These are phyloP conservation scores for Eufriesea mexicana DNA, from an alignment of 1,140 invertebrate genomes.

Conservation along the genomic window DNA sequence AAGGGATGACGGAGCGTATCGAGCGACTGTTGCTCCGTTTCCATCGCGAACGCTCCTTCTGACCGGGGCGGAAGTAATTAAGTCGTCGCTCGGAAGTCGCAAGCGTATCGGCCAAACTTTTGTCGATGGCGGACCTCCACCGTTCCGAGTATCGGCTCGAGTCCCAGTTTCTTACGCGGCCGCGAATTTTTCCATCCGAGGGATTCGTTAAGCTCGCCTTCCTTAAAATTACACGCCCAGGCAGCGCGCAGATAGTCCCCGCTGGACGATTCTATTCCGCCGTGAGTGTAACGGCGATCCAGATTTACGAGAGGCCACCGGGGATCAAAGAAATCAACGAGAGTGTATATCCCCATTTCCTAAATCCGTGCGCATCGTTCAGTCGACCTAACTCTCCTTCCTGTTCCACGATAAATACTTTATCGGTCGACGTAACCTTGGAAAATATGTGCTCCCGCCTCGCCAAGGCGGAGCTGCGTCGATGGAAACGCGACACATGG, in stretches of 20 bases:
- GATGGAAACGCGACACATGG: neutral
- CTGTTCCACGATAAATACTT: conserved; percentile 69
- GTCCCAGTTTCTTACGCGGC: neutral
- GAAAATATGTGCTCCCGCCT: conserved; percentile 19
- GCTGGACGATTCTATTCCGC: no score
- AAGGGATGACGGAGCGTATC: neutral
- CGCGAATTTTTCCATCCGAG: neutral
- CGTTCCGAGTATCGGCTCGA: neutral
- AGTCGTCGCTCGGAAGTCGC: conserved; percentile 37
- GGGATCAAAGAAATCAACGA: conserved; percentile 71
- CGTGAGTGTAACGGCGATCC: neutral
- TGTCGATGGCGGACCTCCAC: conserved; percentile 5
- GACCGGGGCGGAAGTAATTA: conserved; percentile 42
- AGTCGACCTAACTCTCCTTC: neutral
- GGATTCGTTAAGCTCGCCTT: neutral
- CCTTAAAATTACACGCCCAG: neutral
- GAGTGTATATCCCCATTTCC: conserved; percentile 70
- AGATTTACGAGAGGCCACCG: conserved; percentile 46
- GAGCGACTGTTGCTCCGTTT: conserved; percentile 38
- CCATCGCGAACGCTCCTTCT: conserved; percentile 8
- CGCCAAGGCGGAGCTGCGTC: neutral
- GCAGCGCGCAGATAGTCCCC: no score
- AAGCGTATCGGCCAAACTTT: conserved; percentile 38
- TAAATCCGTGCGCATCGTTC: conserved; percentile 66
- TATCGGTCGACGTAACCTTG: conserved; percentile 59